Percentiles rank a stretch among this genome's conserved stretches.
These are phyloP conservation scores for Rhopilema esculentum DNA, from an alignment of 30 jellyfish, hydroid and myxozoan genomes.

Conservation along the genomic window DNA sequence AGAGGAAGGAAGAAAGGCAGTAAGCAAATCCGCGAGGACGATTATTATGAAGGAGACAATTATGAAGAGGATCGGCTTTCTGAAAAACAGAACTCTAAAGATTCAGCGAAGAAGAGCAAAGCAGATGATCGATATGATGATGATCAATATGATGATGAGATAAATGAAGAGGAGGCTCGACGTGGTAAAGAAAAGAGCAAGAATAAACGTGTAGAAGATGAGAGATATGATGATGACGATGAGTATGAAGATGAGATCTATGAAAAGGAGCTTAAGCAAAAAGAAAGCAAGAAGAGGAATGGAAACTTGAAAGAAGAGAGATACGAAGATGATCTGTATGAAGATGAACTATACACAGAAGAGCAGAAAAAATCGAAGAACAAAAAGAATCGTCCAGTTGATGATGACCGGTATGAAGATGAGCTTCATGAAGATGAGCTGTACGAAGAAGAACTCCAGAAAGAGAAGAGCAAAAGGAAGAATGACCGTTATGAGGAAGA, in stretches of 20 bases:
- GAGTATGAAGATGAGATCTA: slow-evolving; percentile 6
- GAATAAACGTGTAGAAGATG: slow-evolving; percentile 14
- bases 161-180: neutral
- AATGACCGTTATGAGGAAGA: slow-evolving; percentile 29
- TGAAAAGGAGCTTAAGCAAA: neutral
- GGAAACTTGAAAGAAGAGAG: neutral
- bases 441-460: slow-evolving; percentile 21
- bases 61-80: neutral
- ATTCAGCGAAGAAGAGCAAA: neutral
- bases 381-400: neutral
- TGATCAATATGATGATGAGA: neutral
- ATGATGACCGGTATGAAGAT: slow-evolving; percentile 11
- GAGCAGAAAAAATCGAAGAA: neutral
- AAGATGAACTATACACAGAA: neutral
- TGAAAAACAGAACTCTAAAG: neutral
- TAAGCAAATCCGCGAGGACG: neutral
- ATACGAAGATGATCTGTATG: slow-evolving; percentile 19
- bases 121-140: slow-evolving; percentile 10
- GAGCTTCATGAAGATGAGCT: slow-evolving; percentile 32
- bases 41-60: slow-evolving; percentile 5
- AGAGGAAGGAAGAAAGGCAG: neutral
- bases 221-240: slow-evolving; percentile 4
- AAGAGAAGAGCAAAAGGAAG: slow-evolving; percentile 1
- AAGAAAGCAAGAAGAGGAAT: neutral
- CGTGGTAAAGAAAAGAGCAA: neutral